Base-by-base conservation (phyloP, 2,888 invertebrate species). In the Limnephilus rhombicus region DNA sequence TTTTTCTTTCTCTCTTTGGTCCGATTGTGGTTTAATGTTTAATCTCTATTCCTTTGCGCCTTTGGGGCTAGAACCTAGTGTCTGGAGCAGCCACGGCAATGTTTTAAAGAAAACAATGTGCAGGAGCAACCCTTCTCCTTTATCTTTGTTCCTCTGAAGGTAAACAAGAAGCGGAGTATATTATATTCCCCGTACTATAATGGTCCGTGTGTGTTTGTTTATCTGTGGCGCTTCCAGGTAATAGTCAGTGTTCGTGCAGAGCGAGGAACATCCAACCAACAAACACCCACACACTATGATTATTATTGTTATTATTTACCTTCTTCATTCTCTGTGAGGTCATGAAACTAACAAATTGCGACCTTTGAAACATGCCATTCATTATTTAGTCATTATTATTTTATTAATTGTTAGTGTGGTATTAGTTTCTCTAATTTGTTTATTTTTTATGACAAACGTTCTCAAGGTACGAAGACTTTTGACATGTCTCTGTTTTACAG, bases 81-180 rank as follows among this genome's bases (percentile, higher is more conserved):
- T 68, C 68, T 68, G 24, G 68, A 18, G 68, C 68, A 68, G 68
- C 68, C 49, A 45, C 45, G 45, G 86, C 86, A 31, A 45, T 49
- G 86, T 29, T 86, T 29, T 31, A 41, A 45, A 45, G 86, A 86
- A 29, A 86, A 45, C 49, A 49, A 86, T 86, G 86, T 86, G 86
- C 45, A 29, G 86, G 29, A 45, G 29, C 86, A 45, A 86, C 86
- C 49, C n/a, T 24, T 86, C 86, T 49, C n/a, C 86, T 49, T 82
- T 82, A 49, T 86, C 86, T 86, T 49, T 86, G 86, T 86, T 86
- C 86, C 86, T 86, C n/a, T n/a, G 49, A 86, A 86, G 12, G 86
- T 18, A 86, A 86, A 86, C 86, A 53, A 86, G 53, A 12, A 53
- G 45, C 86, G 18, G 86, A n/a, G 45, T 86, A 86, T 29, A 45